phyloP scores from a whole-genome alignment of 2,113 vertebrate genomes.

The Dicerorhinus sumatrensis region DNA sequence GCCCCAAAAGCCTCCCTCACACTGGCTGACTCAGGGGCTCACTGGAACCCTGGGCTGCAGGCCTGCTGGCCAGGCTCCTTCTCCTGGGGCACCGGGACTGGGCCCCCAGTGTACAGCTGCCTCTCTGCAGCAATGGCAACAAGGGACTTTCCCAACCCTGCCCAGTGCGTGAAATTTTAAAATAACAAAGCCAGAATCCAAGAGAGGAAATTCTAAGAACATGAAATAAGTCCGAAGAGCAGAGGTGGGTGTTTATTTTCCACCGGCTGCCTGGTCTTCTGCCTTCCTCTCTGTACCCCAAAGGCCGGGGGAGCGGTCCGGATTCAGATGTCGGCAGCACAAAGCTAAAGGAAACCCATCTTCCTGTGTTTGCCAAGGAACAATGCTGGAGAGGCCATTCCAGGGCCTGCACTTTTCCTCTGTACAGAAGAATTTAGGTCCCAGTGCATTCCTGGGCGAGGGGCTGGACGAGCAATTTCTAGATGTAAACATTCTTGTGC shows the following conservation, averaged over 20 bases:
- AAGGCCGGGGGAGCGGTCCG: constrained; percentile 22
- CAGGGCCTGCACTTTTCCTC: constrained; percentile 76
- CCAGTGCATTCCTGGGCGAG: constrained; percentile 54
- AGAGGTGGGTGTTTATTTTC: constrained; percentile 72
- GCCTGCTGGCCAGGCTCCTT: constrained; percentile 62
- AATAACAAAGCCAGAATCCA: constrained; percentile 62
- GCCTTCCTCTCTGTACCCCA: not conserved
- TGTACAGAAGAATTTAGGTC: constrained; percentile 54
- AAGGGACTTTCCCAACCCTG: constrained; percentile 83
- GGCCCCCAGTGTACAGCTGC: not conserved
- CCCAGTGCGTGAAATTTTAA: constrained; percentile 63
- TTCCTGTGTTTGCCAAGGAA: constrained; percentile 81
- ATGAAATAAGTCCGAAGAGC: constrained; percentile 82
- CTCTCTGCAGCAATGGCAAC: constrained; percentile 77
- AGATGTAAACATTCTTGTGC: constrained; percentile 38
- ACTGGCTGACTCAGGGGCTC: constrained; percentile 34
- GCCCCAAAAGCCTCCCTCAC: not conserved
- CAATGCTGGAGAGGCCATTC: constrained; percentile 69
- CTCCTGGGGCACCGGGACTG: constrained; percentile 61
- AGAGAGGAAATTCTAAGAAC: constrained; percentile 88
- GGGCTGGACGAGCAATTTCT: constrained; percentile 18
- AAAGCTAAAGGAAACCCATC: constrained; percentile 70
- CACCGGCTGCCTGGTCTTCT: not conserved
- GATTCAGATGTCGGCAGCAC: constrained; percentile 63
- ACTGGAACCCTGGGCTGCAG: not conserved